Evolutionary conservation across 2,113 vertebrate species (phyloP), one percentile per base, ranked within the genome.

Genomic region (Orycteropus afer): DNA sequence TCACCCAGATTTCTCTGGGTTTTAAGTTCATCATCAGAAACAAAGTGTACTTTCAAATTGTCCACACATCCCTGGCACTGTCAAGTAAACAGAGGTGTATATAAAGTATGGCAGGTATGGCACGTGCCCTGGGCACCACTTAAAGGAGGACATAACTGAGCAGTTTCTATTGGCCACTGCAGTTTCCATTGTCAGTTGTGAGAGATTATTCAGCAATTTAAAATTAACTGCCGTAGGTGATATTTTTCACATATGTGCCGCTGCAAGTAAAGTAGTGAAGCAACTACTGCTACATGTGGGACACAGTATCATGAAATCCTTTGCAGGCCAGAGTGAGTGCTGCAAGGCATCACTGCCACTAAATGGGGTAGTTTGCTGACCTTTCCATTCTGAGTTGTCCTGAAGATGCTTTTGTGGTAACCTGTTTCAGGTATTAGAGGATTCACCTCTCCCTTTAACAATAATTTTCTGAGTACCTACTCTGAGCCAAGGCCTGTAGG

Each of bases 11-110:
- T 86, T 78, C 78, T 96, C 85, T n/a, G 85, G 61, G 82, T 76
- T 65, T 92, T 81, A 90, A 83, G 55, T 81, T 90, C 73, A 85
- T 82, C 73, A 15, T 76, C 40, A 37, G 82, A 96, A 96, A 96
- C 90, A 93, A 96, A 95, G 93, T 90, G 79, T 73, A 88, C 84
- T 95, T 97, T 91, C 59, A 85, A 90, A 91, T 51, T 91, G 77
- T 32, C 74, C 86, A 90, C 42, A 40, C 77, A 63, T 86, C 82
- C 87, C 94, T 94, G 90, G 73, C 90, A 89, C 37, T n/a, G 32
- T 90, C 40, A 59, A 94, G 67, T 61, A 61, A 27, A 61, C 59
- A 61, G n/a, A n/a, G 57, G 57, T 59, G 18, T 63, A 63, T 63
- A 1, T 2, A 65, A 65, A 17, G 63, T 13, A 65, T 34, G 63